Percentiles rank a stretch among this genome's conserved stretches.
phyloP scores from a whole-genome alignment of 2,888 invertebrate species.

The Euclidia mi region DNA sequence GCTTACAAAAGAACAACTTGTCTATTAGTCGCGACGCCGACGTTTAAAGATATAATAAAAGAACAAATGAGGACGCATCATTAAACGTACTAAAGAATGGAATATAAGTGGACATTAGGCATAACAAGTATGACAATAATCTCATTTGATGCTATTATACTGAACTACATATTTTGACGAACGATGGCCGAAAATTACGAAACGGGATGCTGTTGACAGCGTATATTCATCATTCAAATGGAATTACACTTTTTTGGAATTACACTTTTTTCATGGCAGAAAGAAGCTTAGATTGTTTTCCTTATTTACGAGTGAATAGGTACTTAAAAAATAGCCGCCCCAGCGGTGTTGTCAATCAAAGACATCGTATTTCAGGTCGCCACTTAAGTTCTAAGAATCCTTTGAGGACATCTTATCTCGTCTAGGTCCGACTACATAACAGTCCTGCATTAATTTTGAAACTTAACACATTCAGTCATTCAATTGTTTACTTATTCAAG shows the following conservation, averaged over 20 bases:
- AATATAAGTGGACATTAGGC: neutral
- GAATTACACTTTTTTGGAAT: too few species aligned
- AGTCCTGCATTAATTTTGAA: constrained; percentile 10
- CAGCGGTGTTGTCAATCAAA: constrained; percentile 7
- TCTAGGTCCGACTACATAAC: constrained; percentile 4
- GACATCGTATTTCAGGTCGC: constrained; percentile 10
- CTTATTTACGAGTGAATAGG: too few species aligned
- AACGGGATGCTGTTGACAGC: too few species aligned
- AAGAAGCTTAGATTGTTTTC: too few species aligned
- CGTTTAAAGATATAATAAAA: constrained; percentile 4
- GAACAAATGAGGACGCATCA: neutral
- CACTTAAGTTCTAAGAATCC: constrained; percentile 11
- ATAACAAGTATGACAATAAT: neutral
- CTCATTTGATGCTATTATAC: neutral
- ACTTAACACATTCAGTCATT: neutral
- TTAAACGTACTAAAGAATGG: too few species aligned
- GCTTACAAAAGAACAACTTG: constrained; percentile 39
- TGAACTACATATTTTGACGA: constrained; percentile 3
- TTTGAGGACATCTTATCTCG: too few species aligned
- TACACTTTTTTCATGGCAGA: too few species aligned
- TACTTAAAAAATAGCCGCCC: too few species aligned
- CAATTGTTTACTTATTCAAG: neutral
- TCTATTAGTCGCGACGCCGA: constrained; percentile 23
- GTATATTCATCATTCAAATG: too few species aligned
- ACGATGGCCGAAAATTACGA: neutral